Conservation (phyloP, 35 echinoderm and acorn worm genomes). For the Lytechinus pictus region DNA sequence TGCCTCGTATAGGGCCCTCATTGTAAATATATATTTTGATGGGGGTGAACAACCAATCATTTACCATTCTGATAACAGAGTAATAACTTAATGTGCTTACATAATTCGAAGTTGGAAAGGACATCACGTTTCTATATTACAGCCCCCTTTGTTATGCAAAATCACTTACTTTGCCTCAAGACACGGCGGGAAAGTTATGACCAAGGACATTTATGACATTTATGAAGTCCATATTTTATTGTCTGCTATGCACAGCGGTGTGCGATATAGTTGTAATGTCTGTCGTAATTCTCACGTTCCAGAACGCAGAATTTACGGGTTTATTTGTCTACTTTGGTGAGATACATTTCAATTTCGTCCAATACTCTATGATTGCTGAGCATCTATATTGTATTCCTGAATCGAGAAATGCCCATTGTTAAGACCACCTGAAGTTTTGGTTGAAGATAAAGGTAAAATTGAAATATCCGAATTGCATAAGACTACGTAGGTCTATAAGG, state of each 20-base stretch:
- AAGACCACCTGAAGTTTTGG: no score
- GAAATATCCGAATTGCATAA: no score
- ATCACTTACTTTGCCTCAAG: neutral
- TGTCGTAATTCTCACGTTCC: slow-evolving; percentile 1
- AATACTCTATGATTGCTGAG: neutral
- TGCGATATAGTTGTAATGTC: neutral
- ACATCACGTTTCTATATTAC: no score
- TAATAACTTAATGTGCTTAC: no score
- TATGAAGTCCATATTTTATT: neutral
- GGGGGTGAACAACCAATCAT: no score
- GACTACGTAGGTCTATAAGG: no score
- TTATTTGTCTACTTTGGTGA: neutral
- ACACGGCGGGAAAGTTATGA: neutral
- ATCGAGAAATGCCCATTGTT: neutral
- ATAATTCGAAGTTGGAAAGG: no score
- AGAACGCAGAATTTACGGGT: neutral
- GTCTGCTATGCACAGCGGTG: neutral
- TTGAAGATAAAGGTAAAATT: no score
- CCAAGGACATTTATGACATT: slow-evolving; percentile 12
- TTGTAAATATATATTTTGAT: no score
- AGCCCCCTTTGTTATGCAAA: neutral
- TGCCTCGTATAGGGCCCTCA: no score
- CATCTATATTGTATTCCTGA: neutral
- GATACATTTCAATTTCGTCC: neutral
- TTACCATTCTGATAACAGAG: no score